Conservation (phyloP, 1,140 invertebrate species). For the Apis dorsata region DNA sequence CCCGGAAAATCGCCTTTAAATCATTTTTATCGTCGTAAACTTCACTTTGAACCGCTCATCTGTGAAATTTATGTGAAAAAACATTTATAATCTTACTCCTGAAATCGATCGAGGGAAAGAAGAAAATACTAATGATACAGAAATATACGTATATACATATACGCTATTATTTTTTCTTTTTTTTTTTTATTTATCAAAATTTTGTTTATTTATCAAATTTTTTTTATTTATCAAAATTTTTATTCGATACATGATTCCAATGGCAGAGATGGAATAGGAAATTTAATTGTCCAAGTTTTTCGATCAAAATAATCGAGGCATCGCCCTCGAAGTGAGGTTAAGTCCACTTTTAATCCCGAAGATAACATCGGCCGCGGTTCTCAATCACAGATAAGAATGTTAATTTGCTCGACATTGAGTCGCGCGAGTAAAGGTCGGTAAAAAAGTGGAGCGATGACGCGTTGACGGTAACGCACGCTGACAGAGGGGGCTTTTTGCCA, state of each 20-base stretch:
- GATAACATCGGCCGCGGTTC: background rate
- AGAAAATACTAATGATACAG: background rate
- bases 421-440: background rate
- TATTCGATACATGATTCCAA: background rate
- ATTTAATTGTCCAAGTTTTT: background rate
- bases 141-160: background rate
- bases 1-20: constrained; percentile 22
- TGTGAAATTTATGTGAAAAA: background rate
- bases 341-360: background rate
- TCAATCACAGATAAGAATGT: constrained; percentile 4
- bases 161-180: no score
- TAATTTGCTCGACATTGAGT: background rate
- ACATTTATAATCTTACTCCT: background rate
- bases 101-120: background rate
- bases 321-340: background rate
- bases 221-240: no score
- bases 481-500: constrained; percentile 52
- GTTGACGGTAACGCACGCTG: constrained; percentile 40
- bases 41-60: constrained; percentile 21
- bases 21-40: constrained; percentile 38
- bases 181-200: no score
- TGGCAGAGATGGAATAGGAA: background rate
- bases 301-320: background rate
- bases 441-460: constrained; percentile 24
- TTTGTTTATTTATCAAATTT: no score